These are phyloP conservation scores for Arion vulgaris DNA, from an alignment of 1,140 invertebrate species.

Conservation along the genomic window DNA sequence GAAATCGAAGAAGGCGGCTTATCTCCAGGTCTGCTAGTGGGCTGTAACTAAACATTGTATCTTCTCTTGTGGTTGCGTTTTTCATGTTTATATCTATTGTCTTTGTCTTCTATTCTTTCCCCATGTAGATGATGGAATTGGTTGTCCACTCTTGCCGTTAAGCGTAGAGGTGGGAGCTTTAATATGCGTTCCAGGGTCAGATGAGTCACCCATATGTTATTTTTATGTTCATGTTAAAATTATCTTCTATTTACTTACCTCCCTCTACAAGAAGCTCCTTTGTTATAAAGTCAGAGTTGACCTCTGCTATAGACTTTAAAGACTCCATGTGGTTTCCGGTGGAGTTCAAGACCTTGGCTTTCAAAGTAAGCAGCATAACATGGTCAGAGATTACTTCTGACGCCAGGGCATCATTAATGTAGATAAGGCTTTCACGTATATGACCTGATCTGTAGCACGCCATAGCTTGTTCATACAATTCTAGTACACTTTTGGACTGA, in stretches of 20 bases:
- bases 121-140: too few relatives aligned
- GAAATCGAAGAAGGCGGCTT: too few relatives aligned
- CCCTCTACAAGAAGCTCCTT: not conserved
- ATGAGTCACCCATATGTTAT: too few relatives aligned
- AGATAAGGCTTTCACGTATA: not conserved
- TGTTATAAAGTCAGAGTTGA: not conserved
- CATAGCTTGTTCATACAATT: not conserved
- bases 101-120: too few relatives aligned
- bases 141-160: too few relatives aligned
- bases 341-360: slow-evolving; percentile 12
- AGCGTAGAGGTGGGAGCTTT: too few relatives aligned
- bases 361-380: not conserved
- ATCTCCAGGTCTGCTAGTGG: too few relatives aligned
- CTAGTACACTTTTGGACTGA: not conserved
- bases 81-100: too few relatives aligned
- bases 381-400: not conserved
- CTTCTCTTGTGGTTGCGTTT: too few relatives aligned
- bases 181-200: too few relatives aligned
- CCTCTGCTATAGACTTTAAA: not conserved
- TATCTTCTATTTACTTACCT: slow-evolving; percentile 1
- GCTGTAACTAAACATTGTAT: too few relatives aligned
- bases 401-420: not conserved
- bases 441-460: not conserved
- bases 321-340: slow-evolving; percentile 12
- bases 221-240: too few relatives aligned